phyloP scores from a whole-genome alignment of 2,113 vertebrate species.

The Actinemys pallida region DNA sequence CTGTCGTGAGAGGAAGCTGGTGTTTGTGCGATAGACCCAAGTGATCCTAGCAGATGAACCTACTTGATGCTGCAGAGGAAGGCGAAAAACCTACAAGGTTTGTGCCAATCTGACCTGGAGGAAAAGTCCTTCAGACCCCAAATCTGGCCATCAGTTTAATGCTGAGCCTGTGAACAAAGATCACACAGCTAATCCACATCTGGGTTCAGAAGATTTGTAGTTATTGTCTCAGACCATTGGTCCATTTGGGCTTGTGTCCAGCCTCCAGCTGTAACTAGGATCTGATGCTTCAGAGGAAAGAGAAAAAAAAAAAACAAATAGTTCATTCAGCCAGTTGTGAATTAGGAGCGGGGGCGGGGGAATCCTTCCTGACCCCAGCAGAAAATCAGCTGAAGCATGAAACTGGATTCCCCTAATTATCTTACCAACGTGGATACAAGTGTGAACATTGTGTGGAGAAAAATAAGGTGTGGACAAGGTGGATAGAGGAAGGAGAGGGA shows the following conservation, averaged over 20 bases:
- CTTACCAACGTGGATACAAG: neutral
- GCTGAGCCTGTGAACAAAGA: fast-evolving
- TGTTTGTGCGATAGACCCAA: fast-evolving
- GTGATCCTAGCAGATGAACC: neutral
- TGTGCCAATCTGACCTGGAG: neutral
- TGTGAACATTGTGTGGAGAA: neutral
- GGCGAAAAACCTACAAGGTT: neutral
- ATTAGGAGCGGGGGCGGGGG: neutral
- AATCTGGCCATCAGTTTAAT: neutral
- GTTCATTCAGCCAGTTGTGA: neutral
- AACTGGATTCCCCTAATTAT: neutral
- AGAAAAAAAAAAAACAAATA: neutral
- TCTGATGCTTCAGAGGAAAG: neutral
- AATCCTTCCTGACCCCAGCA: neutral
- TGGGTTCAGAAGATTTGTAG: fast-evolving
- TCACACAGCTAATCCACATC: neutral
- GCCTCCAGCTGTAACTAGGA: neutral
- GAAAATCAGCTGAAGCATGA: neutral
- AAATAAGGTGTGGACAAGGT: neutral
- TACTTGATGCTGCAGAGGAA: neutral
- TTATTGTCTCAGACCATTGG: neutral
- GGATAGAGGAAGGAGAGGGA: neutral
- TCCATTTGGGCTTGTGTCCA: neutral
- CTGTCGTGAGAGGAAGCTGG: neutral
- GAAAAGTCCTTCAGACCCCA: fast-evolving